Evolutionary conservation across 2,113 vertebrate genomes (phyloP).

Genomic region (Rhea pennata): DNA sequence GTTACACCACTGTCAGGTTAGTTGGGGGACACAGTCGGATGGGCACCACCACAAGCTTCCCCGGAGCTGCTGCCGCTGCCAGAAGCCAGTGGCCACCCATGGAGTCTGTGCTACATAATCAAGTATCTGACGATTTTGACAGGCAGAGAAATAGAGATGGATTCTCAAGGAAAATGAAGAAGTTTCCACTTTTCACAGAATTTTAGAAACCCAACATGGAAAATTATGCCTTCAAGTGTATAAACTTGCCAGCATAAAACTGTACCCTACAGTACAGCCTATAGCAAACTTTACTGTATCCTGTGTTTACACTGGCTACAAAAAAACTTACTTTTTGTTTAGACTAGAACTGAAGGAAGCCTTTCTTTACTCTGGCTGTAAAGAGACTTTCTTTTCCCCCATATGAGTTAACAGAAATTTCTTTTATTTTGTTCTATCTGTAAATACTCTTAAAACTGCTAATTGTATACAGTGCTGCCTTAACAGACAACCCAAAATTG

Average conservation of each 20-base stretch:
- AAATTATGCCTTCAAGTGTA: neutral
- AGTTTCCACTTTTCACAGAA: neutral
- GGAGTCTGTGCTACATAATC: neutral
- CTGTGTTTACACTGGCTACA: conserved; percentile 8
- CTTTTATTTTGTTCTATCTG: neutral
- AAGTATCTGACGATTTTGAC: neutral
- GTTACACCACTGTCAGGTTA: neutral
- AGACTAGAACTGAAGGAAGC: conserved; percentile 10
- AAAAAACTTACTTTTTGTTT: conserved; percentile 13
- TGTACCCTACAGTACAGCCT: neutral
- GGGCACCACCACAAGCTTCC: neutral
- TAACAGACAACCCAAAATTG: neutral
- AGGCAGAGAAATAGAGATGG: neutral
- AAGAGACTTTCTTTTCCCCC: neutral
- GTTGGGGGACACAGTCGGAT: neutral
- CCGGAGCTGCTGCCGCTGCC: neutral
- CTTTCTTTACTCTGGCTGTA: conserved; percentile 26
- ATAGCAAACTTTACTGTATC: neutral
- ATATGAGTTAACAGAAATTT: neutral
- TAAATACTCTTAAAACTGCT: neutral
- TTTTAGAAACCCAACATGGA: conserved; percentile 11
- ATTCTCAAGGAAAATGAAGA: neutral
- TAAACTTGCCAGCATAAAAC: conserved; percentile 1
- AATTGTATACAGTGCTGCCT: neutral
- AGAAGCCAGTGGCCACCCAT: too few species aligned